Evolutionary conservation across 1,140 invertebrate genomes (phyloP), one percentile per base, ranked within the genome.

Genomic region (Sycophaga agraensis): DNA sequence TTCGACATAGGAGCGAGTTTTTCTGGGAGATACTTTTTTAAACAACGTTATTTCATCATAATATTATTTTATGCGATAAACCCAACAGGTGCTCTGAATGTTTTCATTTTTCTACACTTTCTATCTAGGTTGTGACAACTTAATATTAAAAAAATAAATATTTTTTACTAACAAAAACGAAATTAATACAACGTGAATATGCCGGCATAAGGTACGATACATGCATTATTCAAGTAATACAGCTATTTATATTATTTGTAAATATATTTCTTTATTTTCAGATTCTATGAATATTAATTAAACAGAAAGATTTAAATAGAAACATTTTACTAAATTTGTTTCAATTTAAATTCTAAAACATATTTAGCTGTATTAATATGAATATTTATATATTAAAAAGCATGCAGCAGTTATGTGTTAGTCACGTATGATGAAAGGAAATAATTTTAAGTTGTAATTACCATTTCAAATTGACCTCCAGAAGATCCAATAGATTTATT

Each of bases 401-500:
- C 63, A 73, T 76, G 74, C 73, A 70, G 35, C 49, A 57, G 60
- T 53, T 43, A 61, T 6, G 39, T 55, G 51, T 69, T 66, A 68
- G 65, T 71, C 58, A 70, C 48, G 46, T 53, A 59, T 68, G 21
- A 62, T 63, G 59, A 64, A 50, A 64, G n/a, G 24, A 60, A 9
- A 22, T 31, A 56, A 49, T 24, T 11, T 9, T 26, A 11, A 7
- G 40, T 40, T 34, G 5, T 54, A 48, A 58, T 59, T 79, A 82
- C 82, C 75, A 81, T 82, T 76, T 83, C 82, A 72, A 81, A 82
- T 59, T 77, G 78, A 60, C 77, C 68, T 65, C 77, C 69, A 60
- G 73, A 76, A 46, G 76, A 70, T 68, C 75, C 73, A 50, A 78
- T 65, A 51, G 78, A 73, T 68, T 83, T 82, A 57, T 73, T 64